These are phyloP conservation scores for Drosophila ironensis DNA, from an alignment of 1,140 invertebrate genomes.

Conservation along the genomic window DNA sequence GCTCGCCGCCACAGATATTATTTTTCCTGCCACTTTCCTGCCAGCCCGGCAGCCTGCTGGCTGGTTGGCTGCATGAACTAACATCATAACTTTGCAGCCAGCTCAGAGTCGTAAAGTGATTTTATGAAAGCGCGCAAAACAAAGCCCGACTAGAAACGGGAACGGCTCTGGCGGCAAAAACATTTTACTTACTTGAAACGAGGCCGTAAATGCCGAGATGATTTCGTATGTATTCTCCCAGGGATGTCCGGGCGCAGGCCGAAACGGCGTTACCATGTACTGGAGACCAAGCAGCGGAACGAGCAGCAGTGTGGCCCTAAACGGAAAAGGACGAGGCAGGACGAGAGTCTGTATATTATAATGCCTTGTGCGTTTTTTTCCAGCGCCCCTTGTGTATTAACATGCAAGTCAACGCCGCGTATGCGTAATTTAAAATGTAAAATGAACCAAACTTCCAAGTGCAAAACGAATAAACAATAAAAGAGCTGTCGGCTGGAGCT, in stretches of 20 bases:
- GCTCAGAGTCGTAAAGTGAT: slow-evolving; percentile 37
- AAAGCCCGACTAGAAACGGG: slow-evolving; percentile 5
- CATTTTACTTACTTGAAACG: slow-evolving; percentile 89
- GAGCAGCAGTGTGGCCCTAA: slow-evolving; percentile 92
- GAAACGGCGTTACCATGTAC: slow-evolving; percentile 94
- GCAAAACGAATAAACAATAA: slow-evolving; percentile 46
- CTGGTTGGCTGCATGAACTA: slow-evolving; percentile 28
- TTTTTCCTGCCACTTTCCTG: not conserved
- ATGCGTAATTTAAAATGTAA: slow-evolving; percentile 80
- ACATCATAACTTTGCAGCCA: slow-evolving; percentile 37
- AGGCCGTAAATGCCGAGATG: slow-evolving; percentile 91
- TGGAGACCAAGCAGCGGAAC: slow-evolving; percentile 92
- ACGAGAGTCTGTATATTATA: slow-evolving; percentile 6
- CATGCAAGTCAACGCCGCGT: slow-evolving; percentile 74
- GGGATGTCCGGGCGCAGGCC: slow-evolving; percentile 87
- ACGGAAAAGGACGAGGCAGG: not conserved
- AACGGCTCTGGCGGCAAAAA: slow-evolving; percentile 6
- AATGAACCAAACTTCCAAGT: slow-evolving; percentile 58
- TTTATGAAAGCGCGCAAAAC: slow-evolving; percentile 34
- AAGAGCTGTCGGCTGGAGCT: slow-evolving; percentile 7
- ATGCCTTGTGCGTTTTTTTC: slow-evolving; percentile 22
- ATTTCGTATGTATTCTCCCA: slow-evolving; percentile 90
- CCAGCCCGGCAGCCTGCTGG: not conserved
- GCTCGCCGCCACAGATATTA: not conserved
- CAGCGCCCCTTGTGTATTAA: slow-evolving; percentile 47